Base-by-base conservation (phyloP, 2,113 vertebrate species). In the Conger conger region DNA sequence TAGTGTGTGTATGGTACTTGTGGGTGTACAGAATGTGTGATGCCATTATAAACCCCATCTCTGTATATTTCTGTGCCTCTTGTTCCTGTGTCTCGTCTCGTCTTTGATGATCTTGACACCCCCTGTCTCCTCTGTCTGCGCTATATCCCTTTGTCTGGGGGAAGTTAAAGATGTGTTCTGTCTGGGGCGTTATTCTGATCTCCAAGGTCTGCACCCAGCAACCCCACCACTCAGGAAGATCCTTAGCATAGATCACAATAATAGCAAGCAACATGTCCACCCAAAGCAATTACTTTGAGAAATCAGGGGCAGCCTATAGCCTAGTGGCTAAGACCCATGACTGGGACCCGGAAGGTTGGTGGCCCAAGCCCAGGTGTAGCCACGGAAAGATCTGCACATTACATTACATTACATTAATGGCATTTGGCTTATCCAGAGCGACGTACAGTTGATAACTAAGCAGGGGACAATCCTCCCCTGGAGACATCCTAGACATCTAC, bases 61-160 rank as follows among this genome's bases (percentile, higher is more conserved):
- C 76, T 78, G 15, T 37, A 37, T 20, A 30, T 78, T 38, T 78
- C 7, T 73, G 68, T 73, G 68, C 33, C 27, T 73, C 68, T 73
- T 7, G 68, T 33, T 73, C 68, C 68, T 30, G 18, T 78, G 76
- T 38, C 33, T 30, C 23, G 27, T 78, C 33, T 37, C 13, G 37
- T 20, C 76, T 78, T 78, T 78, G 76, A 78, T 78, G 35, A 38
- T 13, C 76, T 13, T 33, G 68, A 73, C 27, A 13, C 68, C 4
- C n/a, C 68, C 68, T 73, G n/a, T 17, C 15, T 78, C 35, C 16
- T 30, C 35, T 37, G 76, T 78, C 76, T 38, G 76, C 23, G 37
- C 76, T 78, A 4, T 30, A 78, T 78, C 76, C 76, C 76, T 37
- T 78, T 78, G 76, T 78, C 30, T 78, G 18, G 37, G 68, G 76